A percentile compares a stretch with the other conserved stretches of the same genome.
These are phyloP conservation scores for Aleiodes sp. DNA, from an alignment of 1,140 invertebrate species.

Conservation along the genomic window DNA sequence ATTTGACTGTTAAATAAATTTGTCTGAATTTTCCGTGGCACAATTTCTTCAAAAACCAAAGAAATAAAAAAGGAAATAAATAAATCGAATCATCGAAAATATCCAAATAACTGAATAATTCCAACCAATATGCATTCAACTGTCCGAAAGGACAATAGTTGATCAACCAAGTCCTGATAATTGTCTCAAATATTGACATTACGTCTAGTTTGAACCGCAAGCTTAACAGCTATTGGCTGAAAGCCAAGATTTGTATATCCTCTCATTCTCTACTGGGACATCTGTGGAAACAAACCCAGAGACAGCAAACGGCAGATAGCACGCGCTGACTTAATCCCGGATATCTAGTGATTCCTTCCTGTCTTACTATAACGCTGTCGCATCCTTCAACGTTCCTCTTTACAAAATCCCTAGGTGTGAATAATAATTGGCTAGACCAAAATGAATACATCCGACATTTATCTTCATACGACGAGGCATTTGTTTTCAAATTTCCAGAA, in stretches of 20 bases:
- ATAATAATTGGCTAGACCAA: neutral
- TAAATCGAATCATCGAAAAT: too few relatives aligned
- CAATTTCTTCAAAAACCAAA: too few relatives aligned
- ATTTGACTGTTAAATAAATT: too few relatives aligned
- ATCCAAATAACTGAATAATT: too few relatives aligned
- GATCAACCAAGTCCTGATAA: too few relatives aligned
- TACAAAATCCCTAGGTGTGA: constrained; percentile 12
- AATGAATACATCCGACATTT: neutral
- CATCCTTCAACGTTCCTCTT: constrained; percentile 3
- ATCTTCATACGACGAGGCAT: constrained; percentile 5
- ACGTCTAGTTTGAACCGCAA: neutral
- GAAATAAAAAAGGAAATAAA: too few relatives aligned
- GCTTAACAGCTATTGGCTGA: neutral
- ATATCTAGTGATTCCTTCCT: neutral
- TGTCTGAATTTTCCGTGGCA: too few relatives aligned
- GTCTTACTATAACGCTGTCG: neutral
- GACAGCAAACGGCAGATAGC: neutral
- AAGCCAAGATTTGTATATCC: constrained; percentile 14
- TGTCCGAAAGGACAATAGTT: neutral
- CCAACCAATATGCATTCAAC: neutral
- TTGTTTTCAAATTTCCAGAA: too few relatives aligned
- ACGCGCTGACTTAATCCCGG: constrained; percentile 8
- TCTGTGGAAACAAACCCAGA: constrained; percentile 1
- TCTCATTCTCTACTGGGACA: constrained; percentile 1
- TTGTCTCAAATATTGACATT: neutral